Evolutionary conservation across 2,113 vertebrate species (phyloP).

Genomic region (Zosterops hypoxanthus): DNA sequence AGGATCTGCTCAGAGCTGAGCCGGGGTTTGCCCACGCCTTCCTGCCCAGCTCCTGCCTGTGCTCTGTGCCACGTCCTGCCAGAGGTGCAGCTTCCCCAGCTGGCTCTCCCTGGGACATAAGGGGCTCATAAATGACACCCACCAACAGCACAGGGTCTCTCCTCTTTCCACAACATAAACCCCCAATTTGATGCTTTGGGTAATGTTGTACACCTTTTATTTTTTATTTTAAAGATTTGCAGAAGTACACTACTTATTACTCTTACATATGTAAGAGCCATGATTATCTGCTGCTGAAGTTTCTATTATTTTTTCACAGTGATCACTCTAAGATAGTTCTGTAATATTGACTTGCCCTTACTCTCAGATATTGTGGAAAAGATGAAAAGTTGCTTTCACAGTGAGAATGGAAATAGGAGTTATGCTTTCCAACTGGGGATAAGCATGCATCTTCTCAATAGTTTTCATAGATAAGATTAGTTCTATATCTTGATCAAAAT

Average conservation of each 20-base stretch:
- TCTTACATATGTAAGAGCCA: background rate
- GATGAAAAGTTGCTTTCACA: background rate
- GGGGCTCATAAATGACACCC: background rate
- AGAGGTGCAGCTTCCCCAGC: background rate
- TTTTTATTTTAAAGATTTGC: too few species aligned
- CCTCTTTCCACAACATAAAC: background rate
- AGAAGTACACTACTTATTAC: background rate
- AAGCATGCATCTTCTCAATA: background rate
- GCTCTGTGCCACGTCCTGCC: fast-evolving
- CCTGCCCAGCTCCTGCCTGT: background rate
- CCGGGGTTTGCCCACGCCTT: background rate
- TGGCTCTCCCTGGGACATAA: background rate
- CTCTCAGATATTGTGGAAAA: background rate
- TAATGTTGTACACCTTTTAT: background rate
- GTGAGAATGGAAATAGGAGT: background rate
- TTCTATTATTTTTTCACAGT: background rate
- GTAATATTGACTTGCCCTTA: background rate
- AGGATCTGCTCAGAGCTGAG: background rate
- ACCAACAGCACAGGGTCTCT: background rate
- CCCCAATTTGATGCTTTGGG: background rate
- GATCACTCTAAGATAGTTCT: background rate
- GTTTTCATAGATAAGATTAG: background rate
- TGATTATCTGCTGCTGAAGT: background rate
- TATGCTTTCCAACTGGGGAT: background rate
- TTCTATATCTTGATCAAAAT: background rate